phyloP scores from a whole-genome alignment of 2,113 vertebrate genomes.

The Elgaria multicarinata region DNA sequence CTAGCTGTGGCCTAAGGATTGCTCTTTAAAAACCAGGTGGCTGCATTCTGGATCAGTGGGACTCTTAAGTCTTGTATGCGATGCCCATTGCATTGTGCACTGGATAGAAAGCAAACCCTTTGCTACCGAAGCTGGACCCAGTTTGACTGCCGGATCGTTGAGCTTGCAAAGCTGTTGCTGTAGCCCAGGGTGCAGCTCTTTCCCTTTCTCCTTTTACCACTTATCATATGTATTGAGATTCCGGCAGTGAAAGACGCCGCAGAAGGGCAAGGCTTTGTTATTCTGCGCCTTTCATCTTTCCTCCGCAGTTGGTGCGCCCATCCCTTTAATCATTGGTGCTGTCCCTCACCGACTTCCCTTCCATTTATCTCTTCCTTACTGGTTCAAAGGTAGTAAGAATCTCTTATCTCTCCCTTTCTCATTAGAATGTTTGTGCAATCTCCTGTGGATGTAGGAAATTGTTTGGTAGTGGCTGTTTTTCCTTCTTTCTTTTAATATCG shows the following conservation, averaged over 20 bases:
- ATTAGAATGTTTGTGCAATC: slow-evolving; percentile 1
- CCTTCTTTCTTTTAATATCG: neutral
- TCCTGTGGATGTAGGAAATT: neutral
- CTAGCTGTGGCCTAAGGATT: no score
- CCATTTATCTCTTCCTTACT: slow-evolving; percentile 57
- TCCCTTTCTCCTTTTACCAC: slow-evolving; percentile 6
- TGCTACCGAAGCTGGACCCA: neutral
- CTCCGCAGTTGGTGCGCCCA: slow-evolving; percentile 47
- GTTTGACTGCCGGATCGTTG: neutral
- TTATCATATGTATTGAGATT: slow-evolving; percentile 51
- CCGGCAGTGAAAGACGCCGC: slow-evolving; percentile 30
- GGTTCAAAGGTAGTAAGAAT: slow-evolving; percentile 31
- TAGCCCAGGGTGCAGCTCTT: slow-evolving; percentile 13
- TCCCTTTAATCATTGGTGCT: slow-evolving; percentile 65
- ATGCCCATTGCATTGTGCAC: neutral
- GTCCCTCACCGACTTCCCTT: slow-evolving; percentile 52
- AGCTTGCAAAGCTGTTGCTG: slow-evolving; percentile 29
- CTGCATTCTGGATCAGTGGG: neutral
- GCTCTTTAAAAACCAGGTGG: neutral
- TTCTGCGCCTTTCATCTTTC: slow-evolving; percentile 66
- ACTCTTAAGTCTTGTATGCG: neutral
- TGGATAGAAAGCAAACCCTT: neutral
- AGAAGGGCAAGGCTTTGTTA: slow-evolving; percentile 51
- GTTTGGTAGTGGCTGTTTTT: neutral
- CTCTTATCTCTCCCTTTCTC: neutral